Evolutionary conservation across 2,888 invertebrate species (phyloP).

Genomic region (Acleris emargana): DNA sequence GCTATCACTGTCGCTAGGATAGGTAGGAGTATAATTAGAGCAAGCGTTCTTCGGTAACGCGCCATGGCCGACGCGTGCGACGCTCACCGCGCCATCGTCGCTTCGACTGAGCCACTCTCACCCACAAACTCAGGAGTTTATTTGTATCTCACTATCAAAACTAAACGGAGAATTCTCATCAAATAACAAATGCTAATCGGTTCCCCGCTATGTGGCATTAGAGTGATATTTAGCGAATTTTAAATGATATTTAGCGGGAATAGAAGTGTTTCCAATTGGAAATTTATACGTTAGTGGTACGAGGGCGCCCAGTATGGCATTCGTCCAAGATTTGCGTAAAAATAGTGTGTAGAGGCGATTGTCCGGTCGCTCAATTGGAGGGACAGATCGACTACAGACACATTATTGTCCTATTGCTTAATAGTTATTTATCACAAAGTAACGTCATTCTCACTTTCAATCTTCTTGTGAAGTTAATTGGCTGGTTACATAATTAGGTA

Average conservation of each 20-base stretch:
- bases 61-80: constrained; percentile 73
- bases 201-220: constrained; percentile 44
- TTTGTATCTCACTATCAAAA: constrained; percentile 59
- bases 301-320: constrained; percentile 81
- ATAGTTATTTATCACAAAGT: constrained; percentile 8
- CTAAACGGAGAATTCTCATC: constrained; percentile 46
- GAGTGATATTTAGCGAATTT: constrained; percentile 54
- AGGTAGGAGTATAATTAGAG: constrained; percentile 77
- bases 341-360: constrained; percentile 79
- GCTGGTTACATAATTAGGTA: constrained; percentile 6
- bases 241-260: constrained; percentile 59
- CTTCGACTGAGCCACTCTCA: constrained; percentile 65
- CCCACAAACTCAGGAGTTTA: constrained; percentile 61
- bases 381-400: constrained; percentile 63
- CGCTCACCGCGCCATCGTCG: constrained; percentile 78
- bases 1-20: constrained; percentile 80
- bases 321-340: constrained; percentile 75
- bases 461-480: neutral
- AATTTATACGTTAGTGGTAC: constrained; percentile 87
- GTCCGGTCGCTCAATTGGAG: constrained; percentile 66
- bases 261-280: constrained; percentile 74
- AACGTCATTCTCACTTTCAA: constrained; percentile 7
- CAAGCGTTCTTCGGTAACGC: constrained; percentile 74
- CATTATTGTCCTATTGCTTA: constrained; percentile 41
- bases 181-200: constrained; percentile 17